Evolutionary conservation across 2,888 invertebrate species (phyloP).

Genomic region (Agrotis exclamationis): DNA sequence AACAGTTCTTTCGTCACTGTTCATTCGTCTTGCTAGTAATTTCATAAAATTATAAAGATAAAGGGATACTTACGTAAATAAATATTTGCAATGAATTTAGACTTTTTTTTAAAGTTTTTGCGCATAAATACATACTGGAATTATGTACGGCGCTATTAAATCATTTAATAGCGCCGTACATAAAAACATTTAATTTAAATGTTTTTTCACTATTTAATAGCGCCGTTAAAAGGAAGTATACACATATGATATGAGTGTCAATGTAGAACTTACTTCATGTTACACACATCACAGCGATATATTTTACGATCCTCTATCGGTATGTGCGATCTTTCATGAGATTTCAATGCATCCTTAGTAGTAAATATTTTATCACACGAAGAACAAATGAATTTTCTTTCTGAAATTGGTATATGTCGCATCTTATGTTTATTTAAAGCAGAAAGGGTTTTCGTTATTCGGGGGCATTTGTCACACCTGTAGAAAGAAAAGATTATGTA

Average conservation of each 20-base stretch:
- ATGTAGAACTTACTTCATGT: constrained; percentile 85
- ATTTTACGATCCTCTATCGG: constrained; percentile 89
- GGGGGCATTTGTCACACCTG: constrained; percentile 90
- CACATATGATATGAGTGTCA: background rate
- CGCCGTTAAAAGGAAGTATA: too few relatives aligned
- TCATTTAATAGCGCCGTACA: too few relatives aligned
- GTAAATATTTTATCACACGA: constrained; percentile 88
- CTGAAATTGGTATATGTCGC: constrained; percentile 89
- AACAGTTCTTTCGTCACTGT: too few relatives aligned
- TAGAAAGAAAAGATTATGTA: constrained; percentile 55
- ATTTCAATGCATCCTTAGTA: constrained; percentile 87
- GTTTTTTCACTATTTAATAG: too few relatives aligned
- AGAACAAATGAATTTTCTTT: constrained; percentile 85
- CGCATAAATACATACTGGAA: too few relatives aligned
- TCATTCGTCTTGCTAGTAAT: too few relatives aligned
- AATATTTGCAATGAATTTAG: too few relatives aligned
- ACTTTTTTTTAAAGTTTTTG: too few relatives aligned
- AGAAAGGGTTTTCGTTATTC: constrained; percentile 85
- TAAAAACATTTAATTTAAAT: too few relatives aligned
- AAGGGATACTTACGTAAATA: too few relatives aligned
- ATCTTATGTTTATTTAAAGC: constrained; percentile 89
- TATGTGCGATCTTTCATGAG: constrained; percentile 89
- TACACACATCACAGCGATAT: constrained; percentile 88
- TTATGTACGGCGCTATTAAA: too few relatives aligned
- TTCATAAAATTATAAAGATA: too few relatives aligned